Evolutionary conservation across 2,113 vertebrate genomes (phyloP), one percentile per base, ranked within the genome.

Genomic region (Amia ocellicauda): DNA sequence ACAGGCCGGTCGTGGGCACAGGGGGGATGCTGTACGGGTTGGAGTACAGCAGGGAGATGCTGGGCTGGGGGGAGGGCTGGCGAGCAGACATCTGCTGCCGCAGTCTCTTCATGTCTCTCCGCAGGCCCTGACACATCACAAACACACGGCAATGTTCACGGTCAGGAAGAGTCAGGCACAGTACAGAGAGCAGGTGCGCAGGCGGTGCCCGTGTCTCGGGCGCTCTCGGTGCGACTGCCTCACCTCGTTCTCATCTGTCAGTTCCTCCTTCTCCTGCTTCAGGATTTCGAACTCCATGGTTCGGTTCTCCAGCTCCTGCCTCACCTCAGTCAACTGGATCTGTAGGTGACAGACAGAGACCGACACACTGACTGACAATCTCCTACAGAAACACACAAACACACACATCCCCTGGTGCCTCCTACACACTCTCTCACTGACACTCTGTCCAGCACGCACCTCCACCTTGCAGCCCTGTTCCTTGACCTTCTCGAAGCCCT

Each of bases 221-320:
- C 4, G n/a, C n/a, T n/a, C n/a, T n/a, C 13, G 2, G 13, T 19
- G 3, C n/a, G n/a, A n/a, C 14, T 47, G 14, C 7, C 2, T 31
- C 36, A 87, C 86, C 78, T 78, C n/a, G 63, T 83, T 84, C 41
- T 78, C 75, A 43, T 50, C 58, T 10, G 3, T 7, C 2, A 87
- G 73, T 19, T 70, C 74, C 19, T 81, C 72, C 1, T 79, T 78
- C 68, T 88, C 81, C 0, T 22, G 59, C 4, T 1, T 60, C 20
- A 54, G 36, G 54, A 1, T 0, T 69, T 61, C n/a, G 0, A 55
- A 10, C 1, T 82, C 41, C 59, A 17, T 16, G 1, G 23, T 54
- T 29, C 66, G 82, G 2, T 85, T 77, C 11, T 64, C 59, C 7
- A 80, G 51, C 1, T 0, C 1, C 11, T 22, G 45, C 2, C 54